phyloP scores from a whole-genome alignment of 2,888 invertebrate species.

The Hoplodrina ambigua region DNA sequence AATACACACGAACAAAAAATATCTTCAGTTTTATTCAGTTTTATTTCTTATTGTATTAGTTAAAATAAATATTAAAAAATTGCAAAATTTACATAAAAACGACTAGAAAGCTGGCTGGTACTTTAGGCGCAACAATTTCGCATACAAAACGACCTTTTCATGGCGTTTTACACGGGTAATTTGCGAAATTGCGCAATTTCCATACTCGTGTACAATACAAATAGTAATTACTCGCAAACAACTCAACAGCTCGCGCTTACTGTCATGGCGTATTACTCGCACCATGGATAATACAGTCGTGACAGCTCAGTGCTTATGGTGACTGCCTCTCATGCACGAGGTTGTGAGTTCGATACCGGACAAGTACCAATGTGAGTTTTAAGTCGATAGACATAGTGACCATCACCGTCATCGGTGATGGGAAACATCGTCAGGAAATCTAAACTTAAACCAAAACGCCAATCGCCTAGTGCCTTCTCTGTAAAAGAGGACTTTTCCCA shows the following conservation, averaged over 20 bases:
- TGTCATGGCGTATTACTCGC: not conserved
- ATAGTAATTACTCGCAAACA: constrained; percentile 21
- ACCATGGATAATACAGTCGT: not conserved
- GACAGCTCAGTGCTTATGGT: not conserved
- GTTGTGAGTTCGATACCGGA: not conserved
- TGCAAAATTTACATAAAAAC: constrained; percentile 15
- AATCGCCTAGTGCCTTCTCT: too few relatives aligned
- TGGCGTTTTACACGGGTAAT: constrained; percentile 34
- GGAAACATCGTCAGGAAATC: too few relatives aligned
- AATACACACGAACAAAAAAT: too few relatives aligned
- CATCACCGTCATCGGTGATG: too few relatives aligned
- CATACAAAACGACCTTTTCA: constrained; percentile 25
- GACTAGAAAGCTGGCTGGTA: constrained; percentile 22
- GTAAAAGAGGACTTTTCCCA: too few relatives aligned
- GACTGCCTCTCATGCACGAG: not conserved
- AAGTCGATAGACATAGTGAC: too few relatives aligned
- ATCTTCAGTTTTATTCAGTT: not conserved
- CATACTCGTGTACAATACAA: not conserved
- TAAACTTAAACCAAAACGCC: too few relatives aligned
- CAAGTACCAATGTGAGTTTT: not conserved
- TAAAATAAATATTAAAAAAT: not conserved
- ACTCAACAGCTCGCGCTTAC: not conserved
- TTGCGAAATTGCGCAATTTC: constrained; percentile 40
- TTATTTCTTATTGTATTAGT: not conserved
- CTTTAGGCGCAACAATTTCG: constrained; percentile 22